These are phyloP conservation scores for Myxocyprinus asiaticus DNA, from an alignment of 2,113 vertebrate species.

Conservation along the genomic window DNA sequence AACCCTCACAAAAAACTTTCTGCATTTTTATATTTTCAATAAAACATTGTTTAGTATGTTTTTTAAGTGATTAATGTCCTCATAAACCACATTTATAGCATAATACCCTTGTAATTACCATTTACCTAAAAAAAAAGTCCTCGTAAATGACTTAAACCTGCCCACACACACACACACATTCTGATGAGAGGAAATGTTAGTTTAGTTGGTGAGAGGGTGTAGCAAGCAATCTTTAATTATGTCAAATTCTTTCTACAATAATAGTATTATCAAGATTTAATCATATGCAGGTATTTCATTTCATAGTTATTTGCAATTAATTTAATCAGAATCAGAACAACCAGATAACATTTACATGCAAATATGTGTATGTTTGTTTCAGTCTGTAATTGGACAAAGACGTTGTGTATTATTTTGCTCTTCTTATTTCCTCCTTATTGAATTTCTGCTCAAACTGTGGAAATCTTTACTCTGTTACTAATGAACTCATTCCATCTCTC, in stretches of 20 bases:
- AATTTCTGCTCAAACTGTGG: slow-evolving; percentile 35
- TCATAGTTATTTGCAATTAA: not conserved
- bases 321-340: not conserved
- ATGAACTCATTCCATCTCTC: slow-evolving; percentile 32
- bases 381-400: slow-evolving; percentile 24
- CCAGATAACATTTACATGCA: not conserved
- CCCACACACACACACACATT: not conserved
- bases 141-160: too few species aligned
- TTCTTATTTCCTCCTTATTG: slow-evolving; percentile 36
- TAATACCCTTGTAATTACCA: too few species aligned
- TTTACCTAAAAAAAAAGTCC: too few species aligned
- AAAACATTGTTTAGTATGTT: too few species aligned
- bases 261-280: not conserved
- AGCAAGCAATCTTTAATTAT: not conserved
- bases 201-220: not conserved
- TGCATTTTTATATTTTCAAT: too few species aligned
- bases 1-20: too few species aligned
- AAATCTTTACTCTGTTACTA: slow-evolving; percentile 27
- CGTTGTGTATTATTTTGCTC: not conserved
- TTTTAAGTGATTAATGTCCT: too few species aligned
- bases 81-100: too few species aligned
- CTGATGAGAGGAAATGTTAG: too few species aligned
- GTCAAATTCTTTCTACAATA: not conserved
- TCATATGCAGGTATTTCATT: not conserved
- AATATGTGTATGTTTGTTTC: not conserved